These are phyloP conservation scores for Phrynocephalus versicolor DNA, from an alignment of 2,113 vertebrate genomes.

Conservation along the genomic window DNA sequence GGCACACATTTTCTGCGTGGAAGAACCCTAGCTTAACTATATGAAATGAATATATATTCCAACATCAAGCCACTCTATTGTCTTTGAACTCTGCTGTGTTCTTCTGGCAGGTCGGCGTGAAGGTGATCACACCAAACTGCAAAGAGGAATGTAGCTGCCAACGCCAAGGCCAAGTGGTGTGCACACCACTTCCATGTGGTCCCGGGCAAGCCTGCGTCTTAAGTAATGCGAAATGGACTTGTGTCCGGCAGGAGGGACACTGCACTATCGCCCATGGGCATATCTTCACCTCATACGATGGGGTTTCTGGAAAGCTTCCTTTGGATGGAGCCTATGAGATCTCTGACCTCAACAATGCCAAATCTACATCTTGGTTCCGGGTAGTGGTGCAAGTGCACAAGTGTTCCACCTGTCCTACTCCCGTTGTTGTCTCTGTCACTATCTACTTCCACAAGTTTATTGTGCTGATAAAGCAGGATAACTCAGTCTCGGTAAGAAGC, in stretches of 20 bases:
- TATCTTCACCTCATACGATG: constrained; percentile 67
- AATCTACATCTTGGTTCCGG: constrained; percentile 68
- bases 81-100: not conserved
- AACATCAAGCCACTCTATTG: not conserved
- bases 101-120: not conserved
- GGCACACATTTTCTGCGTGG: too few species aligned
- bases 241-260: constrained; percentile 50
- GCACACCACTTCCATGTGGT: not conserved
- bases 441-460: constrained; percentile 64
- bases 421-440: constrained; percentile 48
- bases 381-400: constrained; percentile 67
- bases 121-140: constrained; percentile 9
- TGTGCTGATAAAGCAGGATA: constrained; percentile 61
- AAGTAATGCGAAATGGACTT: constrained; percentile 59
- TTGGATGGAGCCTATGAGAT: constrained; percentile 65
- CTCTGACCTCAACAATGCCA: constrained; percentile 62
- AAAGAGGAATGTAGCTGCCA: constrained; percentile 7
- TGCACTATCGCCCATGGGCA: constrained; percentile 56
- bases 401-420: constrained; percentile 37
- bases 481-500: constrained; percentile 69
- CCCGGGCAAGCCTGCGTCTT: constrained; percentile 55
- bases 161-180: not conserved
- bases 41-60: too few species aligned
- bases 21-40: too few species aligned
- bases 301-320: constrained; percentile 47